Percentiles rank a stretch among this genome's conserved stretches.
Evolutionary conservation across 2,888 invertebrate species (phyloP).

Genomic region (Drosophila flavopinicola): DNA sequence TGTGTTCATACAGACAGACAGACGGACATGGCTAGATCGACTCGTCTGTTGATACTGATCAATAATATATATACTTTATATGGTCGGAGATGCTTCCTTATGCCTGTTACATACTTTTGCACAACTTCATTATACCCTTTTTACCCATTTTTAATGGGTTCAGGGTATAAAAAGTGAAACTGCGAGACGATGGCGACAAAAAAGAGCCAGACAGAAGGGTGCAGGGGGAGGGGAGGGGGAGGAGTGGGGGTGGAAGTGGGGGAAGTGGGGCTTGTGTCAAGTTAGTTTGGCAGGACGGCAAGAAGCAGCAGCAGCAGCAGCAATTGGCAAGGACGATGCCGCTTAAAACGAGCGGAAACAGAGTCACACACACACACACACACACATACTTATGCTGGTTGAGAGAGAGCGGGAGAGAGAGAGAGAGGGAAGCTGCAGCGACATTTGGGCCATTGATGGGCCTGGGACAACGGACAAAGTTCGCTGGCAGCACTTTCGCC

Average conservation of each 20-base stretch:
- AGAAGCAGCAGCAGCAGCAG: slow-evolving; percentile 16
- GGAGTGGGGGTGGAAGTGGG: slow-evolving; percentile 1
- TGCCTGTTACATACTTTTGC: no score
- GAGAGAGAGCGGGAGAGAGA: no score
- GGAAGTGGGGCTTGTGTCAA: not conserved
- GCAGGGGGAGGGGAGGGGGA: not conserved
- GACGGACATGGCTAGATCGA: no score
- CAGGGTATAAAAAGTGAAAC: slow-evolving; percentile 79
- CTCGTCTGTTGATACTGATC: no score
- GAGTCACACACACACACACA: slow-evolving; percentile 21
- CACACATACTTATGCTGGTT: slow-evolving; percentile 20
- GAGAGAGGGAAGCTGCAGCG: slow-evolving; percentile 2
- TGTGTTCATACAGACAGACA: no score
- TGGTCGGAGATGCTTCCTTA: no score
- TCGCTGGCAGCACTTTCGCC: slow-evolving; percentile 54
- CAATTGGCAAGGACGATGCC: slow-evolving; percentile 61
- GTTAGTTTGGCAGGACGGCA: no score
- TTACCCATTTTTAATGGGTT: no score
- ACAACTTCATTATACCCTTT: no score
- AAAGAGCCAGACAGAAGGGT: slow-evolving; percentile 48
- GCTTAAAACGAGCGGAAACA: slow-evolving; percentile 54
- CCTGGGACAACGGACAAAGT: slow-evolving; percentile 35
- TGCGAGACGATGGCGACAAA: slow-evolving; percentile 66
- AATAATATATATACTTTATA: no score
- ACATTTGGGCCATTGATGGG: slow-evolving; percentile 31